Percentiles rank a stretch among this genome's conserved stretches.
phyloP scores from a whole-genome alignment of 1,140 invertebrate genomes.

The Euborellia annulipes region DNA sequence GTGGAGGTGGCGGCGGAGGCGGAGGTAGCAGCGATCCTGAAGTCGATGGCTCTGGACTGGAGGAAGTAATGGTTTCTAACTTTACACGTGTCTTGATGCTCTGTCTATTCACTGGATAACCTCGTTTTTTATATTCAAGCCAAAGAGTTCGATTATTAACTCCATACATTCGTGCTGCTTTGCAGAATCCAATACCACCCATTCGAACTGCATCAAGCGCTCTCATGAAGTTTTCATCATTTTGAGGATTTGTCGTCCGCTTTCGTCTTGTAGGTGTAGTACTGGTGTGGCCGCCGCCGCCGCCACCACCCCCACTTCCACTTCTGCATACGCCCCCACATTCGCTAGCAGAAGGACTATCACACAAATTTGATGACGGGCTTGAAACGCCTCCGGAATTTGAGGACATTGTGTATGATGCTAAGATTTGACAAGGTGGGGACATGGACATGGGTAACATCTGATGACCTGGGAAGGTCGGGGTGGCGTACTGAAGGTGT shows the following conservation, averaged over 20 bases:
- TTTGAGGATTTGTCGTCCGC: slow-evolving; percentile 49
- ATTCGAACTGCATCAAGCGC: slow-evolving; percentile 62
- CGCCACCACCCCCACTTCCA: slow-evolving; percentile 16
- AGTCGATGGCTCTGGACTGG: slow-evolving; percentile 16
- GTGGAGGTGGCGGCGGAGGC: too few relatives aligned
- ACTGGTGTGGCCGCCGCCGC: slow-evolving; percentile 16
- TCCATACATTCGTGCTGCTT: slow-evolving; percentile 61
- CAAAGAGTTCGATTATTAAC: slow-evolving; percentile 70
- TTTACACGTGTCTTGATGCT: slow-evolving; percentile 52
- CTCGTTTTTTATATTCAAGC: slow-evolving; percentile 67
- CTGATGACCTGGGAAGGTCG: slow-evolving; percentile 2
- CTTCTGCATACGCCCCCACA: slow-evolving; percentile 11
- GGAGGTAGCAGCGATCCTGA: background rate
- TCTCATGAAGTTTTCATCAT: slow-evolving; percentile 59
- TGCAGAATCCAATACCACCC: slow-evolving; percentile 71
- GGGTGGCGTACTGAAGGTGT: slow-evolving; percentile 3
- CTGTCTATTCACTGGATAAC: slow-evolving; percentile 57
- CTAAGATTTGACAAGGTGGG: too few relatives aligned
- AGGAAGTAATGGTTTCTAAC: slow-evolving; percentile 34
- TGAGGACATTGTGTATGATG: too few relatives aligned
- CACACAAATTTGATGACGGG: too few relatives aligned
- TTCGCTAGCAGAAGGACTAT: slow-evolving; percentile 1
- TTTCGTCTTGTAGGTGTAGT: slow-evolving; percentile 29
- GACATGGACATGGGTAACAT: slow-evolving; percentile 7
- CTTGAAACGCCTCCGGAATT: too few relatives aligned